Conservation (phyloP, 2,113 vertebrate genomes). For the Tetrao urogallus region DNA sequence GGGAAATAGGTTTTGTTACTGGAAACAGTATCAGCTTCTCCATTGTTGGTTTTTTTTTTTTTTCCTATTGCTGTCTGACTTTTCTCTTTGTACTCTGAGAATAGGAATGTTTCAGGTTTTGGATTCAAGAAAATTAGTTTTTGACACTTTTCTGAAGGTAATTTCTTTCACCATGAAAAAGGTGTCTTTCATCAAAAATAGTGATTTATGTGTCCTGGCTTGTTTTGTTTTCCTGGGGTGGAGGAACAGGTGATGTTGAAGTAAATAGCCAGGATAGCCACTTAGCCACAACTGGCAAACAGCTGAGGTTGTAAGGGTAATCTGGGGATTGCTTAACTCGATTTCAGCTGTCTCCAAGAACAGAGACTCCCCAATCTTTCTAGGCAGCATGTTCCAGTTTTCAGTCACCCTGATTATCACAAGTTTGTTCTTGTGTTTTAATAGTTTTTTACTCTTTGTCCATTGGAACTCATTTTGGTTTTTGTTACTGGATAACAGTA, state of each 20-base stretch:
- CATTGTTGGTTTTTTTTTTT: not conserved
- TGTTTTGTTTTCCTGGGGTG: not conserved
- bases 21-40: not conserved
- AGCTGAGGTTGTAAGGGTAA: not conserved
- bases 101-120: not conserved
- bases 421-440: not conserved
- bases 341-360: not conserved
- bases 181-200: not conserved
- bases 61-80: not conserved
- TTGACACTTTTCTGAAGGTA: not conserved
- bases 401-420: not conserved
- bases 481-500: not conserved
- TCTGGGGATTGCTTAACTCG: not conserved
- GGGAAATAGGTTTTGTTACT: not conserved
- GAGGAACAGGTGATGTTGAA: not conserved
- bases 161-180: not conserved
- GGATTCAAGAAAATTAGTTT: not conserved
- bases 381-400: not conserved
- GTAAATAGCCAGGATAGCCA: not conserved
- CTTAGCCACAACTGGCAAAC: not conserved
- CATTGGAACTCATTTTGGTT: not conserved
- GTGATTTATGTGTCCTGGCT: not conserved
- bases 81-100: not conserved
- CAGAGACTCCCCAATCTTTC: not conserved
- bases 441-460: not conserved